Evolutionary conservation across 1,140 invertebrate species (phyloP).

Genomic region (Dufourea novaeangliae): DNA sequence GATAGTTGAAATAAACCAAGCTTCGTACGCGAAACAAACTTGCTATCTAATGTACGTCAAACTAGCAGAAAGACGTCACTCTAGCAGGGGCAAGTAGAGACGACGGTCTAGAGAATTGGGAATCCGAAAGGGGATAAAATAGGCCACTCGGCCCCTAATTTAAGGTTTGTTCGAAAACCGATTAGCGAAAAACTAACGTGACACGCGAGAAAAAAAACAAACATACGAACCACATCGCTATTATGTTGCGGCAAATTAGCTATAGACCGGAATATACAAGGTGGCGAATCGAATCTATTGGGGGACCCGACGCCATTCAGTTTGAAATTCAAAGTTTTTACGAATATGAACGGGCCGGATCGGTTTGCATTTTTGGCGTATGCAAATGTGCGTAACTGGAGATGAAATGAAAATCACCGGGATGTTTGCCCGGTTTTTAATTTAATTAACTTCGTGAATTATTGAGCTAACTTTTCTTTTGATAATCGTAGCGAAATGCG

Average conservation of each 20-base stretch:
- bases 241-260: neutral
- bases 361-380: neutral
- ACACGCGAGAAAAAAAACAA: neutral
- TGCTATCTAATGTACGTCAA: slow-evolving; percentile 57
- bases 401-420: too few species aligned
- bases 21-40: slow-evolving; percentile 50
- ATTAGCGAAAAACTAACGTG: slow-evolving; percentile 5
- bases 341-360: neutral
- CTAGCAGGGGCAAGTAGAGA: slow-evolving; percentile 43
- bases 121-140: slow-evolving; percentile 49
- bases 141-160: slow-evolving; percentile 44
- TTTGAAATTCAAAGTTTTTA: slow-evolving; percentile 1
- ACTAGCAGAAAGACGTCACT: slow-evolving; percentile 59
- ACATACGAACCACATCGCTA: neutral
- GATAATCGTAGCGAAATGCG: too few species aligned
- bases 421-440: too few species aligned
- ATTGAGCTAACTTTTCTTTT: too few species aligned
- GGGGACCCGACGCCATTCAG: neutral
- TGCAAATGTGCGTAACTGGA: neutral
- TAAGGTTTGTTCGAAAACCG: slow-evolving; percentile 43
- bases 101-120: slow-evolving; percentile 29
- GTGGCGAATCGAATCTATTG: neutral
- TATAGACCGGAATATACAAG: neutral
- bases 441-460: too few species aligned
- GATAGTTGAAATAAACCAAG: slow-evolving; percentile 23